These are phyloP conservation scores for Chunga burmeisteri DNA, from an alignment of 2,113 vertebrate species.

Conservation along the genomic window DNA sequence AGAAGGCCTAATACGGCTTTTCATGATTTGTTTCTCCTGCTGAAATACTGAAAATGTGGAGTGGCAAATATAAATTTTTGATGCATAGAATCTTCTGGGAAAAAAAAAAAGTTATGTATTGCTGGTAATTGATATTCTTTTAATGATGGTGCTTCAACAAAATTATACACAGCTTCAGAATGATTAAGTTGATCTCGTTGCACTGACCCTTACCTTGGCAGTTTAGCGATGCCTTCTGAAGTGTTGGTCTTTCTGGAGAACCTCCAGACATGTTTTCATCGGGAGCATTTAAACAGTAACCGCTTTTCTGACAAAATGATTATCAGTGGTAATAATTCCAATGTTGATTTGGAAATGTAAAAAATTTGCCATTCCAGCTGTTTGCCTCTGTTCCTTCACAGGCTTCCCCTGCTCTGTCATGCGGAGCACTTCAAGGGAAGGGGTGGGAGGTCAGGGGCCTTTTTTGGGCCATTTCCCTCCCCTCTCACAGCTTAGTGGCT, in stretches of 20 bases:
- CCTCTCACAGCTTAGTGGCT: not conserved
- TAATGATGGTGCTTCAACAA: not conserved
- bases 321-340: not conserved
- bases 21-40: not conserved
- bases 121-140: not conserved
- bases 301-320: not conserved
- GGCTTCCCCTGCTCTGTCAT: not conserved
- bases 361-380: not conserved
- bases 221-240: not conserved
- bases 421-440: not conserved
- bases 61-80: not conserved
- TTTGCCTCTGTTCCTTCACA: not conserved
- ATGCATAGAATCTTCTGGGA: not conserved
- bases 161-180: not conserved
- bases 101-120: not conserved
- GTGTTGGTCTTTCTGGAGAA: not conserved
- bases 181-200: rapidly evolving
- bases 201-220: not conserved
- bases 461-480: not conserved
- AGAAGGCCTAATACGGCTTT: not conserved
- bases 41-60: not conserved
- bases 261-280: not conserved
- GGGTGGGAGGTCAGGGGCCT: not conserved
- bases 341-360: not conserved
- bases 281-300: not conserved